A percentile compares a stretch with the other conserved stretches of the same genome.
Conservation (phyloP, 2,113 vertebrate genomes). For the Cricetomys ansorgei region DNA sequence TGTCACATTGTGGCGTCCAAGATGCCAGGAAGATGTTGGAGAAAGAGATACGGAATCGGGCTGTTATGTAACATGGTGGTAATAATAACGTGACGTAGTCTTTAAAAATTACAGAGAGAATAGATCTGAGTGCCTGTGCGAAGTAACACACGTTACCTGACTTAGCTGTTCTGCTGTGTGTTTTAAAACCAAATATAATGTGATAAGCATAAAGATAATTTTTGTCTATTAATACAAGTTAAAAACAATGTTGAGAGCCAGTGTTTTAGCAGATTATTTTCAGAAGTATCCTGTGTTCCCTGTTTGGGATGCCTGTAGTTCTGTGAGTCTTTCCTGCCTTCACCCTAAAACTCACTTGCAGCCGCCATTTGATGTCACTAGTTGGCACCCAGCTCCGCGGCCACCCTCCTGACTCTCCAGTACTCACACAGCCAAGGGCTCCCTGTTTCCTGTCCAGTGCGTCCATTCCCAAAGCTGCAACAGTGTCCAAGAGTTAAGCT, state of each 20-base stretch:
- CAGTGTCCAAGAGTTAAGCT: neutral
- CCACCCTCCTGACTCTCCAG: neutral
- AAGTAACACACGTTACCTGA: neutral
- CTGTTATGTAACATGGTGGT: neutral
- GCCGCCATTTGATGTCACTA: neutral
- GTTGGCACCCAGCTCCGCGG: neutral
- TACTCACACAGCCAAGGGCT: too few species aligned
- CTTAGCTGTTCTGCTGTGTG: neutral
- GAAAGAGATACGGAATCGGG: neutral
- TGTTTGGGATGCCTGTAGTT: neutral
- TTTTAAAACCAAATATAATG: neutral
- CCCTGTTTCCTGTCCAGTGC: neutral
- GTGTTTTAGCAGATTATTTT: conserved; percentile 2
- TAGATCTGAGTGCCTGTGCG: neutral
- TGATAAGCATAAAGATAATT: neutral
- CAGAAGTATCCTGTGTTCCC: neutral
- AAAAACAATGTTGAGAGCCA: neutral
- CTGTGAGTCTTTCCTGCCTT: neutral
- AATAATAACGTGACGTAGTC: neutral
- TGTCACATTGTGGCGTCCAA: neutral
- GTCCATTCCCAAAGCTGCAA: neutral
- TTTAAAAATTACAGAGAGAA: neutral
- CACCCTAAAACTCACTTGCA: neutral
- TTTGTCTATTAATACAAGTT: neutral
- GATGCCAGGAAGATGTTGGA: neutral